Conservation (phyloP, 2,113 vertebrate species). For the Mesocricetus auratus region DNA sequence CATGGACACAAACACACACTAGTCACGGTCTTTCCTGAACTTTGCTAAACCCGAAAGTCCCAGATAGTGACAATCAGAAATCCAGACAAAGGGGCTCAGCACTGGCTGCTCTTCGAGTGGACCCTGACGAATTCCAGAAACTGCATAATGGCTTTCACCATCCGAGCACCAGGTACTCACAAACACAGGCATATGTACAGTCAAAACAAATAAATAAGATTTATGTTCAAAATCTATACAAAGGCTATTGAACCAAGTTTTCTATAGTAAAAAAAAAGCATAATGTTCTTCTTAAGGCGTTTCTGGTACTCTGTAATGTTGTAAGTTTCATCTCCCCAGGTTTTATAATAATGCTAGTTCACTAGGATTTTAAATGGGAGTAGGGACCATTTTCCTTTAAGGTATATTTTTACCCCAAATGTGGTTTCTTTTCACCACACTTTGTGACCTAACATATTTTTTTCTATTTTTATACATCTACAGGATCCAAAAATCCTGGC, state of each 20-base stretch:
- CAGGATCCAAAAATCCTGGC: constrained; percentile 98
- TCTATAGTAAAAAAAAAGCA: neutral
- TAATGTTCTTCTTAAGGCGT: neutral
- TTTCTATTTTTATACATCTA: constrained; percentile 68
- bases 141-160: neutral
- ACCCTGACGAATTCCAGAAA: neutral
- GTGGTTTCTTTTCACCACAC: neutral
- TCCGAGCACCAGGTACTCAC: neutral
- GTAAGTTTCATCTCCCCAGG: neutral
- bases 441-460: constrained; percentile 56
- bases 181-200: neutral
- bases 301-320: neutral
- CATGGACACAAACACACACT: neutral
- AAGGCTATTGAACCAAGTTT: neutral
- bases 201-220: neutral
- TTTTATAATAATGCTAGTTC: constrained; percentile 6
- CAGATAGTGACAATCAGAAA: neutral
- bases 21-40: neutral
- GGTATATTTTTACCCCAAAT: constrained; percentile 16
- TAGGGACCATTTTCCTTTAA: neutral
- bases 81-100: neutral
- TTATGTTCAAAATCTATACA: neutral
- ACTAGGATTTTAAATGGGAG: neutral
- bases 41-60: neutral
- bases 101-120: neutral